Evolutionary conservation across 2,113 vertebrate genomes (phyloP), one percentile per base, ranked within the genome.

Genomic region (Haemorhous mexicanus): DNA sequence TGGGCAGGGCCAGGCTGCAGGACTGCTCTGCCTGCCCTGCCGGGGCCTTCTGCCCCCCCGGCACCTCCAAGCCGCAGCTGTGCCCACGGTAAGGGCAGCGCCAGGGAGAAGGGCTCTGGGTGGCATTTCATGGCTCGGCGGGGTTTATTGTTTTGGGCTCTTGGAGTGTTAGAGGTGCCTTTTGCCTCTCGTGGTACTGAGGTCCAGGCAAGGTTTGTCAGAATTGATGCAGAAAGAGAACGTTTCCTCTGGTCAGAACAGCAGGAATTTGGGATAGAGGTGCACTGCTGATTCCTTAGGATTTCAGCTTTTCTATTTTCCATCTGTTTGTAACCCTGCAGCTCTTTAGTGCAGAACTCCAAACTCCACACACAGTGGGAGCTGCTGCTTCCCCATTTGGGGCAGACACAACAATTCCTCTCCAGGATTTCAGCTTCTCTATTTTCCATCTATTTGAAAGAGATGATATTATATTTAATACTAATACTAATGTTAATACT

Each of bases 1-100:
- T 98, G 96, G 98, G 98, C 50, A 99, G 97, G 46, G 93, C 84
- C 56, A 77, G 89, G 23, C 82, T 84, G 77, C 95, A 98, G 39
- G 98, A 99, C 37, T 99, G 98, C 43, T 72, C 95, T n/a, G 79
- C 96, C 53, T 99, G 99, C 92, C 98, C 98, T 11, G 93, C 98
- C 9, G 99, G 98, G 70, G 97, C 98, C 10, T 99, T 98, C 96
- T 99, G 99, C 95, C 94, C 97, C 20, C 80, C 95, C 32, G 98
- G 98, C 28, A 98, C 98, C 83, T 98, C 98, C 55, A 99, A 99
- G 90, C 99, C 99, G 2, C 86, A 94, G 67, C 97, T 97, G 16
- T 99, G 99, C 89, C 98, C 98, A 3, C 24, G 14, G 99, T 99
- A 93, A 98, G 98, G 97, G 47, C 47, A 6, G 17, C 6, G 2